Percentiles rank a stretch among this genome's conserved stretches.
These are phyloP conservation scores for Helleia helle DNA, from an alignment of 2,888 invertebrate species.

Conservation along the genomic window DNA sequence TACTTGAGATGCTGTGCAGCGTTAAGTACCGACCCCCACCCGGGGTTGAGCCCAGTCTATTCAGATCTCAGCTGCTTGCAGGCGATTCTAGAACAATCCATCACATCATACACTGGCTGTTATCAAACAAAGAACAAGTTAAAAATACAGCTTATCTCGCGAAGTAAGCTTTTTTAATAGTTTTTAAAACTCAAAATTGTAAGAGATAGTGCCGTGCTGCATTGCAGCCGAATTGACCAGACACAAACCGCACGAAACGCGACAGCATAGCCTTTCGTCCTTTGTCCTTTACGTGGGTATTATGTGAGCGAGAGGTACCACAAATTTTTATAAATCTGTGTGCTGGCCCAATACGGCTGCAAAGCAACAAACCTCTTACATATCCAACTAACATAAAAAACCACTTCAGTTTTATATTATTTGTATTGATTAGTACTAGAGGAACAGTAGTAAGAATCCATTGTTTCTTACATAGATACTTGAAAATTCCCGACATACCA, in stretches of 20 bases:
- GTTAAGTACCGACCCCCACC: slow-evolving; percentile 85
- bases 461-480: slow-evolving; percentile 54
- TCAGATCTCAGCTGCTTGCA: slow-evolving; percentile 58
- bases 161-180: slow-evolving; percentile 45
- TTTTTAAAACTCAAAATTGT: neutral
- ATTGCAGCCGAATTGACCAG: no score
- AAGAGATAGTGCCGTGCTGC: neutral
- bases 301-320: no score
- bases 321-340: no score
- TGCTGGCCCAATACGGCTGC: no score
- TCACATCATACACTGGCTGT: slow-evolving; percentile 86
- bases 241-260: no score
- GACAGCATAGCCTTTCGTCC: no score
- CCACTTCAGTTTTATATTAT: no score
- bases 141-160: slow-evolving; percentile 90
- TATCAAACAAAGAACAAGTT: slow-evolving; percentile 81
- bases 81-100: slow-evolving; percentile 85
- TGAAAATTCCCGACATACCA: slow-evolving; percentile 79
- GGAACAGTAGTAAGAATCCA: no score
- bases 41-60: slow-evolving; percentile 50
- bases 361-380: no score
- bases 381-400: no score
- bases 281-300: no score
- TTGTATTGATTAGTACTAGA: no score
- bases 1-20: slow-evolving; percentile 80